Evolutionary conservation across 2,888 invertebrate genomes (phyloP).

Genomic region (Meandrusa payeni): DNA sequence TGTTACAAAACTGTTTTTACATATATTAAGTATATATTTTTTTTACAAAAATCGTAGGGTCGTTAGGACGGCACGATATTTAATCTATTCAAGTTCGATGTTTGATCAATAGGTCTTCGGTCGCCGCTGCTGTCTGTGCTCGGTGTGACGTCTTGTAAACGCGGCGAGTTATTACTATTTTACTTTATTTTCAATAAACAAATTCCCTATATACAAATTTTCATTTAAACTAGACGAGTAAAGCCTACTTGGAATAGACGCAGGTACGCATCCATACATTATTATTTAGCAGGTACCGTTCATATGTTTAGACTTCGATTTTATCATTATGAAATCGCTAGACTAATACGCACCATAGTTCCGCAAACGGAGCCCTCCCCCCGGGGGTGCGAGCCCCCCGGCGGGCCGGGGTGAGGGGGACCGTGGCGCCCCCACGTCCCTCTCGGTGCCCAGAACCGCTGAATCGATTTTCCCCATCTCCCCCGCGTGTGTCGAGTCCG

Average conservation of each 20-base stretch:
- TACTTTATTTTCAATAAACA: too few relatives aligned
- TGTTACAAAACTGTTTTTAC: slow-evolving; percentile 78
- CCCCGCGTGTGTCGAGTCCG: slow-evolving; percentile 42
- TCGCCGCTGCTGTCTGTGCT: slow-evolving; percentile 48
- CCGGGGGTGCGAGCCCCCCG: slow-evolving; percentile 30
- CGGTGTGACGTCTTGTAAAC: slow-evolving; percentile 47
- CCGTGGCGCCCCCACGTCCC: slow-evolving; percentile 28
- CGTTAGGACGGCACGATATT: slow-evolving; percentile 81
- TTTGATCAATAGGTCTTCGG: slow-evolving; percentile 68
- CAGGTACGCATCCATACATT: slow-evolving; percentile 79
- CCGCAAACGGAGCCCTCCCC: slow-evolving; percentile 52
- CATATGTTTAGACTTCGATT: slow-evolving; percentile 67
- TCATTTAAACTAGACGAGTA: slow-evolving; percentile 78
- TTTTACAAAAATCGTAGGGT: slow-evolving; percentile 80
- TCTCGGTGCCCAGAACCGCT: slow-evolving; percentile 45
- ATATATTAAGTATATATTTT: slow-evolving; percentile 72
- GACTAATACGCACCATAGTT: slow-evolving; percentile 74
- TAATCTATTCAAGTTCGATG: slow-evolving; percentile 79
- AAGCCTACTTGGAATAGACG: slow-evolving; percentile 79
- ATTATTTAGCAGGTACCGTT: slow-evolving; percentile 73
- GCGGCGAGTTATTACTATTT: slow-evolving; percentile 53
- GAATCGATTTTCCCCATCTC: slow-evolving; percentile 55
- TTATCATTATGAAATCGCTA: slow-evolving; percentile 54
- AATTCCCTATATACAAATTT: slow-evolving; percentile 76
- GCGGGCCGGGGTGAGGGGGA: slow-evolving; percentile 27